Evolutionary conservation across 2,888 invertebrate genomes (phyloP).

Genomic region (Melanophora roralis): DNA sequence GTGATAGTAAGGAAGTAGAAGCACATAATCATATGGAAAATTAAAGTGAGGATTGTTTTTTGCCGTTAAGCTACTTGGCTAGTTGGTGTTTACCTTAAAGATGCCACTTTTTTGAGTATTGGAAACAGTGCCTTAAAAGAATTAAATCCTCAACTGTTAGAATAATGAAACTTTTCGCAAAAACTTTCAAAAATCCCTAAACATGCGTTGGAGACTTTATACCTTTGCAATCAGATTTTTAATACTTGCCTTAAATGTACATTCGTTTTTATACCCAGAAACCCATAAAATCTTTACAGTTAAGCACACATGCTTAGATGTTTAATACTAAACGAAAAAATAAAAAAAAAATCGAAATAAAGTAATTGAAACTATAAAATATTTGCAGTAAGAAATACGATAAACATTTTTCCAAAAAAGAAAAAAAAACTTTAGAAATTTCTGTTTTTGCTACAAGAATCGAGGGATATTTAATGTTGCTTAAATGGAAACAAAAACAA

Average conservation of each 20-base stretch:
- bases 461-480: background rate
- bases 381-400: background rate
- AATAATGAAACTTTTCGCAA: no score
- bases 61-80: background rate
- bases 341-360: conserved; percentile 1
- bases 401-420: background rate
- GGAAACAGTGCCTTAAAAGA: background rate
- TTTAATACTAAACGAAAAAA: background rate
- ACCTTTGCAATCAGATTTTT: background rate
- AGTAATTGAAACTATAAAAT: background rate
- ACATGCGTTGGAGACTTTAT: background rate
- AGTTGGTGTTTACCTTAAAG: background rate
- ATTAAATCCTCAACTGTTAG: background rate
- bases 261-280: no score
- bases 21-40: background rate
- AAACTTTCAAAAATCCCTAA: no score
- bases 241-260: background rate
- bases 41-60: background rate
- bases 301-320: background rate
- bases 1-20: background rate
- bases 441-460: no score
- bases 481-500: background rate
- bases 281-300: background rate
- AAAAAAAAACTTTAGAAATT: no score
- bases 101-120: background rate